These are phyloP conservation scores for Euphydryas editha DNA, from an alignment of 2,888 invertebrate species.

Conservation along the genomic window DNA sequence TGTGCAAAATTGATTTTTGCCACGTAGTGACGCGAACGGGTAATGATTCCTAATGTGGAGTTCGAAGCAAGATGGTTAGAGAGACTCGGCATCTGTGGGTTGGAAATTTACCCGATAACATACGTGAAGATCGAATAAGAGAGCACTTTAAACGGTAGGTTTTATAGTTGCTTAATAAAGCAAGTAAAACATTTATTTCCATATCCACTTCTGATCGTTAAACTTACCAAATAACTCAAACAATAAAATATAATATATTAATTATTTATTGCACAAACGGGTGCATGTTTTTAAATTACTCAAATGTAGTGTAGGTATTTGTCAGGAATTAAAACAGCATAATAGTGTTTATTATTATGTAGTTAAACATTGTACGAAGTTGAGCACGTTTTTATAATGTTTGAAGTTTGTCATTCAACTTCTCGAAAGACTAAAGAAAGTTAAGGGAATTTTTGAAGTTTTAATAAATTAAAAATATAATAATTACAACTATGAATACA, in stretches of 20 bases:
- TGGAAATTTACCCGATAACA: slow-evolving; percentile 99
- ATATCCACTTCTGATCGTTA: neutral
- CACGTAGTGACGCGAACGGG: slow-evolving; percentile 85
- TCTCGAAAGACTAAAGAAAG: neutral
- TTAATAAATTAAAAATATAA: too few species aligned
- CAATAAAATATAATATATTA: too few species aligned
- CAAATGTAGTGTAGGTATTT: too few species aligned
- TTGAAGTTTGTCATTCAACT: neutral
- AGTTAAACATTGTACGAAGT: neutral
- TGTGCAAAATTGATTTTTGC: slow-evolving; percentile 84
- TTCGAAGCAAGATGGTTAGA: slow-evolving; percentile 99
- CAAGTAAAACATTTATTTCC: neutral
- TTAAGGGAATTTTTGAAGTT: neutral
- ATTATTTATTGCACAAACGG: too few species aligned
- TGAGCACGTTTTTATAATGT: neutral
- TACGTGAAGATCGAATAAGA: slow-evolving; percentile 98
- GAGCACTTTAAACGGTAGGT: slow-evolving; percentile 98
- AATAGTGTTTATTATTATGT: neutral
- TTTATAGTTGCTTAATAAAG: slow-evolving; percentile 10
- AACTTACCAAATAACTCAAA: too few species aligned
- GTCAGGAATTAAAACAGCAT: too few species aligned
- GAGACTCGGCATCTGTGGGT: slow-evolving; percentile 99
- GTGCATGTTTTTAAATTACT: too few species aligned
- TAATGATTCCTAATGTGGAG: slow-evolving; percentile 94
- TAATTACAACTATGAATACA: neutral